Conservation (phyloP, 2,113 vertebrate species). For the Circaetus cinerascens region DNA sequence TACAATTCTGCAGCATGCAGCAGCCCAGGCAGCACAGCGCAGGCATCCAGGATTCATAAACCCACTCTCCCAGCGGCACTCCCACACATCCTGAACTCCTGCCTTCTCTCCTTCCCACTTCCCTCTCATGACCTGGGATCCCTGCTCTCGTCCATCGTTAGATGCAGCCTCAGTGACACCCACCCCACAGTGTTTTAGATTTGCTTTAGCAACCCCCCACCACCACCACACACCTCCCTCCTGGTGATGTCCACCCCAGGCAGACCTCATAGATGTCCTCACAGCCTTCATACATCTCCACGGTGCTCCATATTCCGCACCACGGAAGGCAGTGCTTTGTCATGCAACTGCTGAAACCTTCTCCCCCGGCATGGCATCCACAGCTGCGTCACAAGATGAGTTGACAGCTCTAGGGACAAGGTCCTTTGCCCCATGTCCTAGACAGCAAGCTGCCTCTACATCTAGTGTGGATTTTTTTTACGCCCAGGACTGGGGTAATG, state of each 20-base stretch:
- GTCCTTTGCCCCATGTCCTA: neutral
- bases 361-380: neutral
- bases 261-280: neutral
- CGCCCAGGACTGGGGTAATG: neutral
- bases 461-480: neutral
- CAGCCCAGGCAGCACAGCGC: neutral
- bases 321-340: neutral
- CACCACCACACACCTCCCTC: neutral
- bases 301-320: neutral
- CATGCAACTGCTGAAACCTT: neutral
- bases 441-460: neutral
- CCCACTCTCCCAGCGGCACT: too few relatives aligned
- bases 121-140: neutral
- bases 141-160: neutral
- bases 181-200: neutral
- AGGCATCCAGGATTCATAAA: neutral
- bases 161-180: neutral
- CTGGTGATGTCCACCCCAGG: neutral
- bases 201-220: neutral
- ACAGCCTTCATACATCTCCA: fast-evolving
- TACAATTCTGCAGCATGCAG: neutral
- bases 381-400: neutral
- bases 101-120: neutral
- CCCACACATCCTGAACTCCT: neutral
- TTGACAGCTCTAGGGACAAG: neutral